Base-by-base conservation (phyloP, 2,797 vertebrate genomes). In the Phyllotis vaccarum region DNA sequence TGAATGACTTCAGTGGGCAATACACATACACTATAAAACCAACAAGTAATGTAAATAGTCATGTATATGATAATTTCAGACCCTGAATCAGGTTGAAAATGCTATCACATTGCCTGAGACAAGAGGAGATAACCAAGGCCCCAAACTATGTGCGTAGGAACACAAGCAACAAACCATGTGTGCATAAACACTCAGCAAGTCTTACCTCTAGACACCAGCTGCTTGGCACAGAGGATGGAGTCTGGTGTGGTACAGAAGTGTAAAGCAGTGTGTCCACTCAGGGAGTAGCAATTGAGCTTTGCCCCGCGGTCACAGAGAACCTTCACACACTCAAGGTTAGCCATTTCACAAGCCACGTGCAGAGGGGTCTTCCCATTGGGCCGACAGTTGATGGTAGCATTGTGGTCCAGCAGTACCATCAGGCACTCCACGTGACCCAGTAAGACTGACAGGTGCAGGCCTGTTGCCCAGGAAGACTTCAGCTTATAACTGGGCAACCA, bases 311-410 rank as follows among this genome's bases (percentile, higher is more conserved):
- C 98, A 96, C 99, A 98, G 9, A 99, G 99, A 95, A 99, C 95
- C 86, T 98, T 98, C 93, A 99, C 99, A 0, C 98, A 99, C 85
- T 99, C 99, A 0, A 98, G 93, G 17, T 99, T 99, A 89, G 99
- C 99, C 56, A 98, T 98, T 86, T 99, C 98, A 80, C 99, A 99
- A 12, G 99, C 99, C 72, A 99, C 98, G 0, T 99, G 99, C 95
- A 99, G 99, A 0, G 99, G 99, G 0, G 99, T 99, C 98, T 99
- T 99, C 72, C 99, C 99, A 0, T 99, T 99, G 74, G 99, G 99
- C 96, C 98, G 99, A 75, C 97, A 98, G 98, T 99, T 99, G 98
- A 99, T 97, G 0, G 99, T 98, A 1, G 99, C 99, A 7, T 99
- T 99, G 86, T 99, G 98, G 92, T 99, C 97, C 92, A 99, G 98